Evolutionary conservation across 2,113 vertebrate genomes (phyloP).

Genomic region (Grus americana): DNA sequence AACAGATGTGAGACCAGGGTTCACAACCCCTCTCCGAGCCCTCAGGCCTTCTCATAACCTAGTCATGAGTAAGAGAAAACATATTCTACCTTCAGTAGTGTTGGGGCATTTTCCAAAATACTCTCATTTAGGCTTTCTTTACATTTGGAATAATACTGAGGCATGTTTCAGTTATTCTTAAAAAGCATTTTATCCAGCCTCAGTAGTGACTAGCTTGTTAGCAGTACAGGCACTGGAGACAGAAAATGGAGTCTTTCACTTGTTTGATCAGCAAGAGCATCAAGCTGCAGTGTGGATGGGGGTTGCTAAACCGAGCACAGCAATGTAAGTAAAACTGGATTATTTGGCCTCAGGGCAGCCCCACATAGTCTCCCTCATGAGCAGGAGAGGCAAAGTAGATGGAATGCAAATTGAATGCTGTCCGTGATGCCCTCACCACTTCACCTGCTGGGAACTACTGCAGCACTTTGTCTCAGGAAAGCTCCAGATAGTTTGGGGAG

Average conservation of each 20-base stretch:
- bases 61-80: not conserved
- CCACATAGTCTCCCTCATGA: not conserved
- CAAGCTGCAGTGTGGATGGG: not conserved
- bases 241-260: not conserved
- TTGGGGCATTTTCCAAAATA: not conserved
- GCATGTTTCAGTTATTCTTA: not conserved
- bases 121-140: not conserved
- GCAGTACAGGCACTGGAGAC: not conserved
- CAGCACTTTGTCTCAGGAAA: not conserved
- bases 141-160: not conserved
- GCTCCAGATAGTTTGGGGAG: not conserved
- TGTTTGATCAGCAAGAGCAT: not conserved
- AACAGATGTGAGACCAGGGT: not conserved
- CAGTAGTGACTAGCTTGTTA: not conserved
- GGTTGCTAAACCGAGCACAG: not conserved
- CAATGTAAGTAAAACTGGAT: not conserved
- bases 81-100: not conserved
- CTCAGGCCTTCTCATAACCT: not conserved
- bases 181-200: not conserved
- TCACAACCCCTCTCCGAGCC: not conserved
- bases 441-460: not conserved
- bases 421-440: not conserved
- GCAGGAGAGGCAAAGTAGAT: not conserved
- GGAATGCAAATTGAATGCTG: not conserved
- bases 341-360: not conserved